A percentile compares a stretch with the other conserved stretches of the same genome.
These are phyloP conservation scores for Synchiropus splendidus DNA, from an alignment of 2,113 vertebrate genomes.

Conservation along the genomic window DNA sequence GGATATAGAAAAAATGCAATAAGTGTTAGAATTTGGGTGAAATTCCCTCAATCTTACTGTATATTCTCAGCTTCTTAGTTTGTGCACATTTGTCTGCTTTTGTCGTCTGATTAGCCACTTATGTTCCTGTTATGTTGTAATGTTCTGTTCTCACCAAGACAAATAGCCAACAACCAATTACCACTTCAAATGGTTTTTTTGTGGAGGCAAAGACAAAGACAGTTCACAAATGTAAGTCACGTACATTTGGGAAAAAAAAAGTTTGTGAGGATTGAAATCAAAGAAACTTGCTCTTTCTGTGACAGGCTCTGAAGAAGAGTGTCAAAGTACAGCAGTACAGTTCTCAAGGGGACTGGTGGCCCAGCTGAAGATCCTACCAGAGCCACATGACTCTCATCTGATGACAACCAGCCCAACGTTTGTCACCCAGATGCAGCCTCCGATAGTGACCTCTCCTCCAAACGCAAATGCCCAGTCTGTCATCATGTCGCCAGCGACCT, in stretches of 20 bases:
- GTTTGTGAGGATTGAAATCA: no score
- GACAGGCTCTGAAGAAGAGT: slow-evolving; percentile 20
- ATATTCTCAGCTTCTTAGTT: no score
- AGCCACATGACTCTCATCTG: neutral
- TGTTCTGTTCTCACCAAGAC: neutral
- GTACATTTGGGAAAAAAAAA: no score
- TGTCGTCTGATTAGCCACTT: neutral
- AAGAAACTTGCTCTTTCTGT: no score
- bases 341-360: slow-evolving; percentile 6
- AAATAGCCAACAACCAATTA: neutral
- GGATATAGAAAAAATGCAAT: no score
- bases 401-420: neutral
- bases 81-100: no score
- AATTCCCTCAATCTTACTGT: no score
- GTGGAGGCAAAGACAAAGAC: slow-evolving; percentile 6
- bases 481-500: slow-evolving; percentile 2
- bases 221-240: no score
- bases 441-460: slow-evolving; percentile 28
- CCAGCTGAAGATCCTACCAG: slow-evolving; percentile 2
- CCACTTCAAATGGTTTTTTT: neutral
- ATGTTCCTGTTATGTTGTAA: neutral
- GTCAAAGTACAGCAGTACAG: slow-evolving; percentile 2
- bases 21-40: no score
- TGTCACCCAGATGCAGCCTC: slow-evolving; percentile 38
- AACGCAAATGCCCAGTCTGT: slow-evolving; percentile 19